phyloP scores from a whole-genome alignment of 2,113 vertebrate genomes.

The Acanthisitta chloris region DNA sequence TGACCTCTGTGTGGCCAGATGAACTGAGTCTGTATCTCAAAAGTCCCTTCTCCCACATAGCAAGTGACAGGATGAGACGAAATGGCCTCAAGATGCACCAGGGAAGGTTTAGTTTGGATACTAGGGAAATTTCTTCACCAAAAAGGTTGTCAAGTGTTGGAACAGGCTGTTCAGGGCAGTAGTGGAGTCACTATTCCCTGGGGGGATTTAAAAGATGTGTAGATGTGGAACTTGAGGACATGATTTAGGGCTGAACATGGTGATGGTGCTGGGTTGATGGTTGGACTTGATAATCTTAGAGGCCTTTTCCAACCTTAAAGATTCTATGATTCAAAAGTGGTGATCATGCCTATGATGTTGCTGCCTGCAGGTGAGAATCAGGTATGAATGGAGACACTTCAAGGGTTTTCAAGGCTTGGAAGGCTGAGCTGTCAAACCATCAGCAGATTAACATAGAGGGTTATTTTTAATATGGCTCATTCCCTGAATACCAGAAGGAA shows the following conservation, averaged over 20 bases:
- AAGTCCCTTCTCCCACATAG: neutral
- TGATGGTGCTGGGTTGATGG: neutral
- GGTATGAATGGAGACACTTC: neutral
- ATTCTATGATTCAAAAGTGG: neutral
- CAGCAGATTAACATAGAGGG: neutral
- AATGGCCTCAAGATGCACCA: neutral
- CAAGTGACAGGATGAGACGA: neutral
- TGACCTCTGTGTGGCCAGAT: neutral
- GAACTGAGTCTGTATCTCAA: neutral
- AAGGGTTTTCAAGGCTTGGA: neutral
- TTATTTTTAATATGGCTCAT: neutral
- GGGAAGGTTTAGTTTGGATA: neutral
- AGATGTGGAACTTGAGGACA: fast-evolving
- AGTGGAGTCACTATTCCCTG: no score
- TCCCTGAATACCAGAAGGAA: neutral
- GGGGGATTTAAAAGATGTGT: fast-evolving
- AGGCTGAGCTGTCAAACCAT: neutral
- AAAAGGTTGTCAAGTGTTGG: neutral
- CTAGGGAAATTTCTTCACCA: neutral
- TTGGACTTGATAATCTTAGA: no score
- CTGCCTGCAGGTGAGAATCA: neutral
- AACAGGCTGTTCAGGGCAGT: neutral
- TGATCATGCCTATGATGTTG: neutral
- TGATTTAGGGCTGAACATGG: neutral
- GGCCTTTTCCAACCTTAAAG: neutral